These are phyloP conservation scores for Ceriagrion tenellum DNA, from an alignment of 2,888 invertebrate species.

Conservation along the genomic window DNA sequence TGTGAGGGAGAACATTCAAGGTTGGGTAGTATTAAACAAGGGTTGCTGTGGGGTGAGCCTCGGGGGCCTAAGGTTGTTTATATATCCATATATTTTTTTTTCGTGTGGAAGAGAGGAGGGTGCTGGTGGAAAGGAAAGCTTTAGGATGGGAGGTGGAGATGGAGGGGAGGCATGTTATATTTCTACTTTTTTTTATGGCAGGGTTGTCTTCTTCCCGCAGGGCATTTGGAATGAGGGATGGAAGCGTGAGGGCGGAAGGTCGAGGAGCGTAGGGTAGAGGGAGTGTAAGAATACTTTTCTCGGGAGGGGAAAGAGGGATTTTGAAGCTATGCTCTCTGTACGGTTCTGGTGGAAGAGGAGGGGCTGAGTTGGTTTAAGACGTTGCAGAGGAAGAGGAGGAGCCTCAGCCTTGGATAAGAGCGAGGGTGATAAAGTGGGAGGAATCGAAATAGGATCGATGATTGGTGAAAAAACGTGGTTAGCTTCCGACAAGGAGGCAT, in stretches of 20 bases:
- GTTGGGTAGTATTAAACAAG: neutral
- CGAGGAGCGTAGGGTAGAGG: neutral
- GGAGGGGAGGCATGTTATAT: neutral
- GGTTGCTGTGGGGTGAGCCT: neutral
- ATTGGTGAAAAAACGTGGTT: too few relatives aligned
- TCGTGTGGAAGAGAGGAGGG: too few relatives aligned
- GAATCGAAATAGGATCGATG: too few relatives aligned
- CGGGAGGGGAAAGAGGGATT: neutral
- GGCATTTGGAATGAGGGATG: slow-evolving; percentile 3
- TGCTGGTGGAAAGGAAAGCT: neutral
- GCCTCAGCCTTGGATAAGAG: neutral
- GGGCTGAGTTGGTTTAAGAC: neutral
- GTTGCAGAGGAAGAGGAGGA: neutral
- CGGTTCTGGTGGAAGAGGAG: neutral
- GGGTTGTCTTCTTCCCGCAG: slow-evolving; percentile 11
- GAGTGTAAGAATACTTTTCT: neutral
- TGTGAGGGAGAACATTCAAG: neutral
- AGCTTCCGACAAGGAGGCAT: neutral
- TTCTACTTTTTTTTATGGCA: neutral
- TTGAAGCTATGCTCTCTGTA: neutral
- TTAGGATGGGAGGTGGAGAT: neutral
- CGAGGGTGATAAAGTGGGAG: too few relatives aligned
- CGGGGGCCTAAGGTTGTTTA: neutral
- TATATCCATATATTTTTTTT: too few relatives aligned
- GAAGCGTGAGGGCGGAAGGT: neutral